A percentile compares a stretch with the other conserved stretches of the same genome.
Evolutionary conservation across 1,140 invertebrate genomes (phyloP).

Genomic region (Galendromus occidentalis): DNA sequence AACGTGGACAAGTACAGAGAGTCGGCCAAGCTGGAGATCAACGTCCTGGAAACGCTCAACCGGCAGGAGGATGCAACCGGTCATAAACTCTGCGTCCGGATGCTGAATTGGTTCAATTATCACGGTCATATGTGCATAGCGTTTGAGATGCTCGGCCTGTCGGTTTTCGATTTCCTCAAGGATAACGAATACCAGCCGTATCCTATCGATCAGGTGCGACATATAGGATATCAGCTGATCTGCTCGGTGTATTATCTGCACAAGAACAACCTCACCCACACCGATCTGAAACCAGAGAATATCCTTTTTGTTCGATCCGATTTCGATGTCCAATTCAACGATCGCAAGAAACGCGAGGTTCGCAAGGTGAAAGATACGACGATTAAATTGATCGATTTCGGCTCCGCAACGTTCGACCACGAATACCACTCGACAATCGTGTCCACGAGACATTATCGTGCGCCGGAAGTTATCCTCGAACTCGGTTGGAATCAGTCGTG

Average conservation of each 20-base stretch:
- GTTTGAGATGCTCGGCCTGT: constrained; percentile 36
- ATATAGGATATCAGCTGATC: constrained; percentile 36
- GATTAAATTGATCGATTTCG: constrained; percentile 35
- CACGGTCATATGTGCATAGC: constrained; percentile 37
- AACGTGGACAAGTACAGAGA: constrained; percentile 39
- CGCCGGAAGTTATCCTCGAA: constrained; percentile 39
- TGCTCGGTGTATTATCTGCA: constrained; percentile 32
- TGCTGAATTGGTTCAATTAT: constrained; percentile 37
- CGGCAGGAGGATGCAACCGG: constrained; percentile 28
- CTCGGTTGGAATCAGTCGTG: constrained; percentile 38
- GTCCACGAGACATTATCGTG: constrained; percentile 37
- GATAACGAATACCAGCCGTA: constrained; percentile 37
- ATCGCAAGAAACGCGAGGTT: constrained; percentile 16
- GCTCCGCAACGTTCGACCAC: constrained; percentile 40
- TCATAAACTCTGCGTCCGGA: constrained; percentile 34
- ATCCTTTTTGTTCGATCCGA: constrained; percentile 35
- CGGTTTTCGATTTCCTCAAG: constrained; percentile 31
- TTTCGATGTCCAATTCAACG: constrained; percentile 15
- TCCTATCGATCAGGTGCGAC: constrained; percentile 35
- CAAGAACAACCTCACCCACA: constrained; percentile 37
- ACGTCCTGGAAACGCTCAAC: constrained; percentile 34
- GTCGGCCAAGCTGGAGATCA: constrained; percentile 37
- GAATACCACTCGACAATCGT: constrained; percentile 40
- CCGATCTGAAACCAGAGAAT: constrained; percentile 39
- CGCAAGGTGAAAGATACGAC: constrained; percentile 13